A percentile compares a stretch with the other conserved stretches of the same genome.
These are phyloP conservation scores for Eupithecia abbreviata DNA, from an alignment of 2,888 invertebrate genomes.

Conservation along the genomic window DNA sequence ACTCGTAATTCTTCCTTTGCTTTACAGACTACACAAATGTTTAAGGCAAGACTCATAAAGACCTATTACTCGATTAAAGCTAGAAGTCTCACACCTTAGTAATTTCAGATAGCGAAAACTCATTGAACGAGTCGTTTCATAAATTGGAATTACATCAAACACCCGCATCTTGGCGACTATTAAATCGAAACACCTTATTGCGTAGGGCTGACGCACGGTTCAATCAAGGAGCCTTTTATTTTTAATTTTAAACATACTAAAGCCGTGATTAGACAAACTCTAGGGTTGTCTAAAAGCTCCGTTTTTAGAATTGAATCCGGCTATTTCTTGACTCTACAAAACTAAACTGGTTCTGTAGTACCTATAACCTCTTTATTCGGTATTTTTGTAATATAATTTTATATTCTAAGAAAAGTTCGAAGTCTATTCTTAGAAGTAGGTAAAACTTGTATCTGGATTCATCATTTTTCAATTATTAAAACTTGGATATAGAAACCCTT, in stretches of 20 bases:
- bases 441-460: neutral
- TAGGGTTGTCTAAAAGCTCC: neutral
- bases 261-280: neutral
- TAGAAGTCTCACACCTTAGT: conserved; percentile 26
- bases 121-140: conserved; percentile 48
- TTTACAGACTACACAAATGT: neutral
- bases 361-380: neutral
- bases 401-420: neutral
- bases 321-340: neutral
- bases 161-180: conserved; percentile 70
- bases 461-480: neutral
- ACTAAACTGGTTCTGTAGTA: neutral
- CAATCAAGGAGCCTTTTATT: neutral
- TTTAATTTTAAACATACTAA: neutral
- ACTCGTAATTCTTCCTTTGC: neutral
- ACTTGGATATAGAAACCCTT: neutral
- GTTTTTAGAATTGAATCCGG: neutral
- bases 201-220: conserved; percentile 43
- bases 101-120: conserved; percentile 43
- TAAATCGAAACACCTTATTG: conserved; percentile 71
- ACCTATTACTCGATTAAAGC: conserved; percentile 3
- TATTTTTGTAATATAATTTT: neutral
- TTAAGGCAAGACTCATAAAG: neutral
- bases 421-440: neutral
- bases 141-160: conserved; percentile 65